A percentile compares a stretch with the other conserved stretches of the same genome.
Conservation (phyloP, 2,113 vertebrate genomes). For the Myiozetetes cayanensis region DNA sequence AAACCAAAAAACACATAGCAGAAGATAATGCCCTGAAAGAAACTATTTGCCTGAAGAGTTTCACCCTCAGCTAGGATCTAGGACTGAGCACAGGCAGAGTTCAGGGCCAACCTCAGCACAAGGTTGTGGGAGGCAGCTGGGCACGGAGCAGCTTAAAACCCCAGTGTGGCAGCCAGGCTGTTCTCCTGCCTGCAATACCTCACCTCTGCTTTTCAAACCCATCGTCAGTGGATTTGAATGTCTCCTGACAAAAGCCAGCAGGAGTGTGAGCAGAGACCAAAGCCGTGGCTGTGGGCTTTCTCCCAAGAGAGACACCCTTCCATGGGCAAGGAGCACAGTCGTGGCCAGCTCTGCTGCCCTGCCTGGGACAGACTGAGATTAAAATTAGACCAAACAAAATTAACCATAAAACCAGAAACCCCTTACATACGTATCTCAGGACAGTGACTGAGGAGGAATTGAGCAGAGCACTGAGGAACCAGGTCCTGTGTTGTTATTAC, state of each 20-base stretch:
- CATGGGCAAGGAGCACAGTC: background rate
- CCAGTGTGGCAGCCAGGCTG: background rate
- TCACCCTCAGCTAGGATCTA: background rate
- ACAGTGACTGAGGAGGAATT: background rate
- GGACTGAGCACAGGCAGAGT: background rate
- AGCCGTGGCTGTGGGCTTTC: background rate
- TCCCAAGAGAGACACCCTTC: background rate
- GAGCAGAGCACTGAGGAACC: background rate
- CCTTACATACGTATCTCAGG: fast-evolving
- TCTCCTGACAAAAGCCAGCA: background rate
- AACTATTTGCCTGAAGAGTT: background rate
- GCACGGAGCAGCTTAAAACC: background rate
- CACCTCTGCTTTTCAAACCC: background rate
- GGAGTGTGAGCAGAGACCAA: fast-evolving
- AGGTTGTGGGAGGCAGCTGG: background rate
- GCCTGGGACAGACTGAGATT: background rate
- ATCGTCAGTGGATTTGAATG: background rate
- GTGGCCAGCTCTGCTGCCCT: background rate
- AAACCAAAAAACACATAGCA: background rate
- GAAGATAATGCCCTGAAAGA: background rate
- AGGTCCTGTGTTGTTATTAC: background rate
- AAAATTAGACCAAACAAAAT: background rate
- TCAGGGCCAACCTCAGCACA: fast-evolving
- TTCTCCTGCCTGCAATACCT: background rate
- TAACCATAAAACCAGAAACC: background rate